phyloP scores from a whole-genome alignment of 2,888 invertebrate species.

The Plemyria rubiginata region DNA sequence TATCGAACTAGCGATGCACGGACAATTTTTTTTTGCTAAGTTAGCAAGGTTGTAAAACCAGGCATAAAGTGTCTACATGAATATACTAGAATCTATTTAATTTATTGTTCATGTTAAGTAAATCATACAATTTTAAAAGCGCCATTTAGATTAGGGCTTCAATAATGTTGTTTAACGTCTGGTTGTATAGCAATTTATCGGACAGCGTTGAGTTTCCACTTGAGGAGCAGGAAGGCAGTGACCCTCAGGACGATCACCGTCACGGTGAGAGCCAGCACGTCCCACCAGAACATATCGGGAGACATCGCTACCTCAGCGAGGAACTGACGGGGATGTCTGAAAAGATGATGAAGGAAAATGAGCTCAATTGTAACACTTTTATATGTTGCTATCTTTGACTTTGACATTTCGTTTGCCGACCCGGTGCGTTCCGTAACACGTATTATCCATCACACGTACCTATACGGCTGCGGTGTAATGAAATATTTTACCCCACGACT shows the following conservation, averaged over 20 bases:
- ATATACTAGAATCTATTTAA: neutral
- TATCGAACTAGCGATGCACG: no score
- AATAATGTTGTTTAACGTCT: slow-evolving; percentile 5
- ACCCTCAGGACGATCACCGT: slow-evolving; percentile 88
- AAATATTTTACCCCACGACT: no score
- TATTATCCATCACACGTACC: no score
- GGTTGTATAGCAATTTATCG: slow-evolving; percentile 72
- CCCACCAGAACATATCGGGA: slow-evolving; percentile 93
- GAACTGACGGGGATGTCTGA: slow-evolving; percentile 91
- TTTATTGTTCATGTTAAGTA: neutral
- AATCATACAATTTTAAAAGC: neutral
- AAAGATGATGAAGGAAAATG: slow-evolving; percentile 13
- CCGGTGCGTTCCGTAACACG: no score
- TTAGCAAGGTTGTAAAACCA: no score
- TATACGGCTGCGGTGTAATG: no score
- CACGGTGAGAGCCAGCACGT: slow-evolving; percentile 88
- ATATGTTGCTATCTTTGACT: no score
- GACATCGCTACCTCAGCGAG: slow-evolving; percentile 92
- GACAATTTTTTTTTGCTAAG: no score
- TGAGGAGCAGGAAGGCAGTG: slow-evolving; percentile 89
- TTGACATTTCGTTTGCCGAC: no score
- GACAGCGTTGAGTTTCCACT: slow-evolving; percentile 89
- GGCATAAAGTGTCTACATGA: neutral
- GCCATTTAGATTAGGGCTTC: neutral
- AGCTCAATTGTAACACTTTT: no score